These are phyloP conservation scores for Schizotus pectinicornis DNA, from an alignment of 2,888 invertebrate genomes.

Conservation along the genomic window DNA sequence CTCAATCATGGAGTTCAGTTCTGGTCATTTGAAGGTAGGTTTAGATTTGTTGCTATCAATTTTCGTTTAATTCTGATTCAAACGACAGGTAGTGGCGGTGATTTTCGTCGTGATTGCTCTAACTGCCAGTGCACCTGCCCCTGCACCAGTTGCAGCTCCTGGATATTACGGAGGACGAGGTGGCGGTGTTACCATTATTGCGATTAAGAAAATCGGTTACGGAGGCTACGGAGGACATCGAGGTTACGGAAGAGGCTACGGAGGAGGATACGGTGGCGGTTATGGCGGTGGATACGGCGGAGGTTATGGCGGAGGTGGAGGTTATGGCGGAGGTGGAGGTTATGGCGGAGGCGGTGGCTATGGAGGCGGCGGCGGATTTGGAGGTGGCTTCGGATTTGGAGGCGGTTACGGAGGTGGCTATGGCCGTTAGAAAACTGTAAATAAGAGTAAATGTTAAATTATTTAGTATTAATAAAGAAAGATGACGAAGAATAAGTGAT, in stretches of 20 bases:
- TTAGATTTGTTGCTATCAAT: no score
- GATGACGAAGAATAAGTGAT: not conserved
- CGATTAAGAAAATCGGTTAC: conserved; percentile 6
- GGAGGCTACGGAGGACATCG: conserved; percentile 5
- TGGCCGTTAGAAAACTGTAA: not conserved
- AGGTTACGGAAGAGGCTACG: conserved; percentile 19
- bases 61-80: no score
- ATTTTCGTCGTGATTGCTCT: not conserved
- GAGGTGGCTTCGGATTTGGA: conserved; percentile 18
- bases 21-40: no score
- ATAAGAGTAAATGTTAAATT: conserved; percentile 11
- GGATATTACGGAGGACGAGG: conserved; percentile 13
- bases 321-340: not conserved
- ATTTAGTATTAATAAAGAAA: conserved; percentile 1
- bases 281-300: conserved; percentile 1
- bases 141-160: conserved; percentile 2
- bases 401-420: conserved; percentile 22
- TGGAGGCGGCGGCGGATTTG: conserved; percentile 16
- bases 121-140: not conserved
- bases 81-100: no score
- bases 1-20: no score
- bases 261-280: conserved; percentile 17
- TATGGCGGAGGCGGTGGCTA: conserved; percentile 18
- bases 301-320: not conserved
- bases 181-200: conserved; percentile 2